Conservation (phyloP, 2,113 vertebrate species). For the Prochilodus magdalenae region DNA sequence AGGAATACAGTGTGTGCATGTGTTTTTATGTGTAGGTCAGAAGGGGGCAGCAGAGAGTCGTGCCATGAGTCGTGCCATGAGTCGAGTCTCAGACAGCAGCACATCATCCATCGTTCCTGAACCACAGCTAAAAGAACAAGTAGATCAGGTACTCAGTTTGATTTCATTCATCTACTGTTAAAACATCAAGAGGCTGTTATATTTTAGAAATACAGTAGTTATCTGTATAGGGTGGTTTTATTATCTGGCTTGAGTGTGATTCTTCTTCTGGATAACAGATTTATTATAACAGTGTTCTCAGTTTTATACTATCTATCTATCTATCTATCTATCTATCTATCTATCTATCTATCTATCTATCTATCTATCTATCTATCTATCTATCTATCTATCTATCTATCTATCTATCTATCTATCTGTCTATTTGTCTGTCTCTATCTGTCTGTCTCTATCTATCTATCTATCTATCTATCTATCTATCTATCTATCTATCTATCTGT, state of each 20-base stretch:
- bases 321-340: neutral
- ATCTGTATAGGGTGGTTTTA: neutral
- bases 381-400: too few species aligned
- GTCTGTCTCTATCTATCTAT: too few species aligned
- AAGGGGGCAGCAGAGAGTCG: slow-evolving; percentile 65
- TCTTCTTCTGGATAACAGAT: too few species aligned
- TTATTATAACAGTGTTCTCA: too few species aligned
- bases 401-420: too few species aligned
- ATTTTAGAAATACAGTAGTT: too few species aligned
- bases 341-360: neutral
- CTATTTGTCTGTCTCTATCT: too few species aligned
- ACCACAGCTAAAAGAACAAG: slow-evolving; percentile 52
- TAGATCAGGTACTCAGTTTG: slow-evolving; percentile 69
- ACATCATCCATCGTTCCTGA: slow-evolving; percentile 47
- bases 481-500: too few species aligned
- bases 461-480: too few species aligned
- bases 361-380: too few species aligned
- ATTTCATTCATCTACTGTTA: neutral
- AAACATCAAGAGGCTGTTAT: too few species aligned
- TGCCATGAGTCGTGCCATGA: slow-evolving; percentile 54
- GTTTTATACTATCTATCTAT: neutral
- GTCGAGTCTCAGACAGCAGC: slow-evolving; percentile 45
- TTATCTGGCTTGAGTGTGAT: too few species aligned
- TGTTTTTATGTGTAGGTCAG: slow-evolving; percentile 53
- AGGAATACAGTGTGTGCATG: neutral